These are phyloP conservation scores for Sorex maritimensis DNA, from an alignment of 2,797 vertebrate species.

Conservation along the genomic window DNA sequence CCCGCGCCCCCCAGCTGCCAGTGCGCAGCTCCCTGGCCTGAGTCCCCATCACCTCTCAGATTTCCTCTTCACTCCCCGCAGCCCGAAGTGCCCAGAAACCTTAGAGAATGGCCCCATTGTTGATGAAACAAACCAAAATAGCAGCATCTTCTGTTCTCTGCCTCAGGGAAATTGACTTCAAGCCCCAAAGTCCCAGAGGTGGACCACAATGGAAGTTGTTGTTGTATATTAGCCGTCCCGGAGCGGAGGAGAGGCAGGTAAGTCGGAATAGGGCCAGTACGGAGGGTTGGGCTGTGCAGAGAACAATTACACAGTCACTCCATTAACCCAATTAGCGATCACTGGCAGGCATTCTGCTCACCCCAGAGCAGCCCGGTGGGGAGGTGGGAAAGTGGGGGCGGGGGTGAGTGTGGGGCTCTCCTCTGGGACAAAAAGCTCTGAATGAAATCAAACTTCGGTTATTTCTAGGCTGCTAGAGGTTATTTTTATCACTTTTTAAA, in stretches of 20 bases:
- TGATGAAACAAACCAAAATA: conserved; percentile 72
- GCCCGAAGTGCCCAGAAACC: neutral
- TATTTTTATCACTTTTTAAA: conserved; percentile 74
- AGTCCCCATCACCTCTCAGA: conserved; percentile 24
- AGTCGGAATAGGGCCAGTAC: conserved; percentile 66
- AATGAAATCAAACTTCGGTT: neutral
- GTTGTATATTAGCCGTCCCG: conserved; percentile 79
- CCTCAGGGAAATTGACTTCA: conserved; percentile 77
- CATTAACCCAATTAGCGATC: conserved; percentile 81
- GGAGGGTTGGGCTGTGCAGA: conserved; percentile 63
- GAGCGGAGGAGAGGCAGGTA: conserved; percentile 78
- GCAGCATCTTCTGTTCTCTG: conserved; percentile 67
- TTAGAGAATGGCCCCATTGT: conserved; percentile 77
- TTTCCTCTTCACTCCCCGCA: conserved; percentile 46
- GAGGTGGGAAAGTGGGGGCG: neutral
- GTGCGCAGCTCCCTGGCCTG: neutral
- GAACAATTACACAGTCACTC: conserved; percentile 78
- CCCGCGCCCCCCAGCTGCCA: neutral
- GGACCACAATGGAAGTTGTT: conserved; percentile 81
- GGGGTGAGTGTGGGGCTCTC: neutral
- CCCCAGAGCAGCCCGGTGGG: neutral
- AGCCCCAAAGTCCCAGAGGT: conserved; percentile 83
- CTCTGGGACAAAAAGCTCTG: neutral
- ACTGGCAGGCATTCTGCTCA: conserved; percentile 41
- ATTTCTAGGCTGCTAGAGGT: conserved; percentile 14